These are phyloP conservation scores for Gorsachius magnificus DNA, from an alignment of 2,797 vertebrate genomes.

Conservation along the genomic window DNA sequence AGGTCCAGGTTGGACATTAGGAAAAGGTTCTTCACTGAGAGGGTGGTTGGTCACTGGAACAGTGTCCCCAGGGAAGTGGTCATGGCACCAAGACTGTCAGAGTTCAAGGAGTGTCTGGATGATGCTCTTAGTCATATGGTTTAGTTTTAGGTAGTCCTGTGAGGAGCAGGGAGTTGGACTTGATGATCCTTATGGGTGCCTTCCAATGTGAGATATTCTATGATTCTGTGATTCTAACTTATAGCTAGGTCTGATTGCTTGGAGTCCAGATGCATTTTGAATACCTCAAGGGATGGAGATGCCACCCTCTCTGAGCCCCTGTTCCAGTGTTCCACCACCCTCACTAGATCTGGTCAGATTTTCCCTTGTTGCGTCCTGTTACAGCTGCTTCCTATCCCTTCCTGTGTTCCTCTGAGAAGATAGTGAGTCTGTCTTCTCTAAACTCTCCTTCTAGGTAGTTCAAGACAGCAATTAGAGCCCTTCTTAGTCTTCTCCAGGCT, in stretches of 20 bases:
- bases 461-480: not conserved
- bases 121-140: not conserved
- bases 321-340: not conserved
- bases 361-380: not conserved
- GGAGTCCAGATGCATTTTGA: not conserved
- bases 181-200: not conserved
- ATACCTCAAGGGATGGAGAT: not conserved
- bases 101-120: not conserved
- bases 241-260: not conserved
- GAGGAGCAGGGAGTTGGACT: not conserved
- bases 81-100: not conserved
- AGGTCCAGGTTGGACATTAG: not conserved
- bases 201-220: not conserved
- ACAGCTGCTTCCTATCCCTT: not conserved
- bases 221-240: not conserved
- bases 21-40: not conserved
- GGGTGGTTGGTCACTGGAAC: not conserved
- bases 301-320: not conserved
- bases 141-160: not conserved
- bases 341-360: not conserved
- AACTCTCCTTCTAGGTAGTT: not conserved
- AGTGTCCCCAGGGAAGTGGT: not conserved
- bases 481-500: not conserved
- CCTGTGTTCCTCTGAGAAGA: not conserved
- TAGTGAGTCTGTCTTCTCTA: not conserved